Evolutionary conservation across 2,113 vertebrate species (phyloP), one percentile per base, ranked within the genome.

Genomic region (Tricholaema leucomelas): DNA sequence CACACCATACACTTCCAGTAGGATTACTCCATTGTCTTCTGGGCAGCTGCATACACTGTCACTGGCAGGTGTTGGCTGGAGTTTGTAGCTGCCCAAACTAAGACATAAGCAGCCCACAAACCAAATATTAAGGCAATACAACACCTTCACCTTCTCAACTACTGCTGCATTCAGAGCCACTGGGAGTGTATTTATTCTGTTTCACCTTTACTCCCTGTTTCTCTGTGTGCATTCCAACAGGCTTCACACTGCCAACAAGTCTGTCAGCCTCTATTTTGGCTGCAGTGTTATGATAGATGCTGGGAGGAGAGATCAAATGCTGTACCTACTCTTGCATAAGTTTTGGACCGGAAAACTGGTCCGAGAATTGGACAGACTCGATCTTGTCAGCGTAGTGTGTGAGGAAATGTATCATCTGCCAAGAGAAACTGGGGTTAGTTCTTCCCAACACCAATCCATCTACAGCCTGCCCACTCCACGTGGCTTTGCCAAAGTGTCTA

Each of bases 271-370:
- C 54, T 71, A 10, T 38, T 72, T 81, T 60, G 38, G 42, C 42
- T 42, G 71, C n/a, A n/a, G 48, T 30, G 28, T 54, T 84, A 77
- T 23, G 70, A 15, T 3, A 85, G 31, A 74, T 85, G n/a, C 52
- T 28, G 42, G 48, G 73, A 79, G 61, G 76, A 31, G 23, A 91
- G 35, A 90, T 90, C 38, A 13, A 74, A 55, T 63, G 73, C 88
- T 56, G 85, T 95, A 98, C 99, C 36, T 98, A 99, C 99, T 99
- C 99, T 99, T 99, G 99, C 99, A 99, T 99, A 98, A 99, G 97
- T 98, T 99, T 99, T 98, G 99, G 98, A 99, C 99, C 99, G 97
- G 99, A 99, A 97, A 99, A 99, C 98, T 99, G 99, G 98, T 99
- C 99, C 97, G 99, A 99, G 96, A 99, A 99, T 98, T 99, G 99